Evolutionary conservation across 2,113 vertebrate species (phyloP), one percentile per base, ranked within the genome.

Genomic region (Aix galericulata): DNA sequence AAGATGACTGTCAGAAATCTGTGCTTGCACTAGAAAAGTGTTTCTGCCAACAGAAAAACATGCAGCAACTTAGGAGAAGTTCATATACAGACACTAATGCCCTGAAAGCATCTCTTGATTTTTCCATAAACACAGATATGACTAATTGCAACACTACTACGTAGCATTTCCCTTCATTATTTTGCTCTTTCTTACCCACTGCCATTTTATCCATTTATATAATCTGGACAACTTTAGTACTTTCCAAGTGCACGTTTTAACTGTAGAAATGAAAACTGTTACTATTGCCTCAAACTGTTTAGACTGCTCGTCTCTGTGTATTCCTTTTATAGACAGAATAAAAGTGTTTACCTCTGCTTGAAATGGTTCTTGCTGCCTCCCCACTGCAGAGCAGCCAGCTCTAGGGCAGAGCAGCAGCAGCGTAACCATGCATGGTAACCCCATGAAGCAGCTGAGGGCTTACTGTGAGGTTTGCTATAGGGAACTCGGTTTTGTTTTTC

Each of bases 291-390:
- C 64, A 68, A 64, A 88, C 52, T 79, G 86, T 93, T 96, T 92
- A 89, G 62, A 94, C 88, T 79, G 80, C 83, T 93, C 34, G 66
- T 62, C 93, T 94, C 87, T 94, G 93, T 93, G 82, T 94, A 96
- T 88, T 88, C 93, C 90, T 96, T 97, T 96, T 92, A 97, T 82
- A 96, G 96, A 52, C 86, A 88, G 52, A 75, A 93, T 58, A 94
- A 95, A 94, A 95, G 86, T 86, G 46, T 96, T 95, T 94, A 91
- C 67, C 63, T 88, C 88, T 88, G 52, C 72, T 77, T 44, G 42
- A 88, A 95, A 91, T 9, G 40, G 64, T 59, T 63, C 67, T 11
- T 88, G 85, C 72, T 78, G 27, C 68, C 50, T 59, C 25, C 67
- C 15, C 63, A 86, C 25, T 16, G 5, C 80, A 93, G 48, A 75